phyloP scores from a whole-genome alignment of 2,888 invertebrate genomes.

The Apoderus coryli region DNA sequence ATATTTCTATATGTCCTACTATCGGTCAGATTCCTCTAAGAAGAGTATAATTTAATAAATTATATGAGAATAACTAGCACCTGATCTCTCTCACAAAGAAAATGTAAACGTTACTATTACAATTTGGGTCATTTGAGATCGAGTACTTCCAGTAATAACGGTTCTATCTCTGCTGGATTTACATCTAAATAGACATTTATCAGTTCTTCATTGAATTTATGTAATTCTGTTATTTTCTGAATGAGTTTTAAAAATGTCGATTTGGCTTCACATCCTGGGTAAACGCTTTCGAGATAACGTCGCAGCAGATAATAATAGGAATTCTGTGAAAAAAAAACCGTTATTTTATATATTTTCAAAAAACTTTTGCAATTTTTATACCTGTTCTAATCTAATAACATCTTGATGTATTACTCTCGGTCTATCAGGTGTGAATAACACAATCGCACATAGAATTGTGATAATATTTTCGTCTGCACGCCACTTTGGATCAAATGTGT shows the following conservation, averaged over 20 bases:
- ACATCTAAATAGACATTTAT: constrained; percentile 85
- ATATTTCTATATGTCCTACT: too few species aligned
- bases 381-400: constrained; percentile 76
- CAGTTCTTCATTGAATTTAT: constrained; percentile 79
- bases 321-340: constrained; percentile 53
- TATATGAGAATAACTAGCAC: too few species aligned
- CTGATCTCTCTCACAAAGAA: too few species aligned
- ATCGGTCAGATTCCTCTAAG: too few species aligned
- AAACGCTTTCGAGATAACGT: constrained; percentile 70
- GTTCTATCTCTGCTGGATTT: constrained; percentile 83
- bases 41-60: too few species aligned
- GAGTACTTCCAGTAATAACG: constrained; percentile 87
- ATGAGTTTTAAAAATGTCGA: constrained; percentile 77
- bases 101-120: too few species aligned
- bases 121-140: too few species aligned
- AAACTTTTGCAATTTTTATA: constrained; percentile 24
- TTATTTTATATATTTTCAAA: too few species aligned
- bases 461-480: constrained; percentile 79
- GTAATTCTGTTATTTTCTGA: constrained; percentile 81
- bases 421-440: constrained; percentile 76
- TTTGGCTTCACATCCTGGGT: constrained; percentile 74
- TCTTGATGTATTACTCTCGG: constrained; percentile 68
- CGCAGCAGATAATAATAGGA: constrained; percentile 80
- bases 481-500: constrained; percentile 75
- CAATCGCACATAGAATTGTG: constrained; percentile 79